Evolutionary conservation across 2,888 invertebrate species (phyloP).

Genomic region (Pachydiplax longipennis): DNA sequence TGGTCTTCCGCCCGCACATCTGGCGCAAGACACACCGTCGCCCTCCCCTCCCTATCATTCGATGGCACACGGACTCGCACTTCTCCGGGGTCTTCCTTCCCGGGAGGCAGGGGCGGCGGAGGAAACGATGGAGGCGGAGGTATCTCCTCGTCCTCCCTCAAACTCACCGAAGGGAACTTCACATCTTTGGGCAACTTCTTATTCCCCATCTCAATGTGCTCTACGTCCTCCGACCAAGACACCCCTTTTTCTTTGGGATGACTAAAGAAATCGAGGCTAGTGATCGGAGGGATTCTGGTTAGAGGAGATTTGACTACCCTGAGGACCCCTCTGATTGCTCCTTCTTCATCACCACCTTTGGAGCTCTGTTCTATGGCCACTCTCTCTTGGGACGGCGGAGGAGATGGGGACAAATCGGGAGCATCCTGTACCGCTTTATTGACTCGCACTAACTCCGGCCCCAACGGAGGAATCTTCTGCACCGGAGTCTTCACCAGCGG

Average conservation of each 20-base stretch:
- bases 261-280: not conserved
- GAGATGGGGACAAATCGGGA: not conserved
- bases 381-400: not conserved
- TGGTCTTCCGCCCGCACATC: not conserved
- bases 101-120: conserved; percentile 5
- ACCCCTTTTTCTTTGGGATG: not conserved
- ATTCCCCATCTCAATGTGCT: not conserved
- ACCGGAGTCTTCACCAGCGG: conserved; percentile 3
- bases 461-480: not conserved
- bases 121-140: not conserved
- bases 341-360: not conserved
- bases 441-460: conserved; percentile 5
- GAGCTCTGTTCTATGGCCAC: not conserved
- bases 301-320: conserved; percentile 14
- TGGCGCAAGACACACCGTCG: not conserved
- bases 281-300: conserved; percentile 3
- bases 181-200: not conserved
- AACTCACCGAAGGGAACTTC: not conserved
- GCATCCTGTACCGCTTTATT: conserved; percentile 23
- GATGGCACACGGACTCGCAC: not conserved
- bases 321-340: not conserved
- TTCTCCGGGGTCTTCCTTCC: conserved; percentile 31
- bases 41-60: not conserved
- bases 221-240: conserved; percentile 16
- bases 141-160: not conserved